Base-by-base conservation (phyloP, 2,113 vertebrate genomes). In the Drymodes brunneopygia region DNA sequence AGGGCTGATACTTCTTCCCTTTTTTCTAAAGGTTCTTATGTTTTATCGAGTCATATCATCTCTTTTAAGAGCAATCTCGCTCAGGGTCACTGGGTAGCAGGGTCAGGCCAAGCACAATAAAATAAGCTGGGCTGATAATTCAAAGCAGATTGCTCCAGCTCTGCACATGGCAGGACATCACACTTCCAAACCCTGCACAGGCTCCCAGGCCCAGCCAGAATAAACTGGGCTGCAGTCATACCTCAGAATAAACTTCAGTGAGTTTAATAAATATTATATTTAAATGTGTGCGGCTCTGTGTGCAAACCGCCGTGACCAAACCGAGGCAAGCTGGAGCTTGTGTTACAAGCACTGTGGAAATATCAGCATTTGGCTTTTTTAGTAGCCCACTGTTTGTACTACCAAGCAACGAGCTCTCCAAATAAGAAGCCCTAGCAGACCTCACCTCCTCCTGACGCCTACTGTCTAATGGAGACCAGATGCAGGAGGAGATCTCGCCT, bases 251-350 rank as follows among this genome's bases (percentile, higher is more conserved):
- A 94, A 91, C 81, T 86, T 22, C 65, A 87, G 51, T 33, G 35
- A 92, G 85, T 92, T 96, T 94, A 94, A 95, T 86, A 93, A 95
- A 95, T 78, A 93, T 93, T 90, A 40, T 81, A 96, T 95, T 96
- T 90, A 93, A 96, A 97, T 11, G 40, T 40, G 92, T 81, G 92
- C 0, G 69, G 95, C 82, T 96, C 87, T 27, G 51, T 53, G 88
- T 23, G 93, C 81, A 94, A 96, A 93, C 92, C 92, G 5, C 92
- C 36, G 79, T 48, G 91, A 93, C 94, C 96, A 73, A 88, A 35
- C 47, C 19, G 95, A 77, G 86, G 88, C 56, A 31, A 95, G 92
- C 51, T 53, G 85, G 53, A 81, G 88, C 67, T 96, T 83, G 77
- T 83, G 85, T 96, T 96, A 84, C 75, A 33, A 78, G 64, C 4